Conservation (phyloP, 2,797 vertebrate species). For the Bovichtus variegatus region DNA sequence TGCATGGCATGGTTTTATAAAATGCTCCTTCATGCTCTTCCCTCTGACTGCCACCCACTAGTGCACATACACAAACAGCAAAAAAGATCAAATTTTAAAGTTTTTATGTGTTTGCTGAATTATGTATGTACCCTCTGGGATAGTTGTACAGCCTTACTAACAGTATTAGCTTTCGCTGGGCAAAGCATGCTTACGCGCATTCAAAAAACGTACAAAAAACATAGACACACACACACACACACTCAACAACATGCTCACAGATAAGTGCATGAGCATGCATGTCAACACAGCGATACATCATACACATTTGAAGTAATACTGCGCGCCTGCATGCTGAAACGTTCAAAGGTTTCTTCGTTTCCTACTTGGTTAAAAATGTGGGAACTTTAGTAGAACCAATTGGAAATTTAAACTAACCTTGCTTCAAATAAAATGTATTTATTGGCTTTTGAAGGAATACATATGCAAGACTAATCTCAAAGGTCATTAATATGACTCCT, state of each 20-base stretch:
- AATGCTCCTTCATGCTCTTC: conserved; percentile 29
- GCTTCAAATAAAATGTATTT: conserved; percentile 29
- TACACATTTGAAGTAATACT: conserved; percentile 21
- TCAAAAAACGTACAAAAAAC: conserved; percentile 8
- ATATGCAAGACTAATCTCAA: neutral
- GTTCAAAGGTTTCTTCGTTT: conserved; percentile 42
- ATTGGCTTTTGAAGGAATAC: conserved; percentile 1
- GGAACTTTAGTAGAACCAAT: conserved; percentile 15
- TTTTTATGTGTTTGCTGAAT: conserved; percentile 75
- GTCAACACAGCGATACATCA: conserved; percentile 8
- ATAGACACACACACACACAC: conserved; percentile 7
- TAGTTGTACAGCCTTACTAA: conserved; percentile 60
- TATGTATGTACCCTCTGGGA: conserved; percentile 73
- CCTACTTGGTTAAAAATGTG: conserved; percentile 13
- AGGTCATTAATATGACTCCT: neutral
- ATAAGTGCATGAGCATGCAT: neutral
- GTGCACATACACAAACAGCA: conserved; percentile 46
- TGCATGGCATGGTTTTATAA: conserved; percentile 25
- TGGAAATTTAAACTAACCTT: conserved; percentile 23
- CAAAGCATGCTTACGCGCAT: conserved; percentile 51
- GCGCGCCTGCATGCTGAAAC: conserved; percentile 23
- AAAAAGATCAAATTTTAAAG: conserved; percentile 49
- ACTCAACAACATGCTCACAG: conserved; percentile 15
- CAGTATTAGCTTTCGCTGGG: conserved; percentile 61
- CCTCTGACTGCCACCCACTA: conserved; percentile 30